Evolutionary conservation across 2,888 invertebrate genomes (phyloP).

Genomic region (Watsonalla binaria): DNA sequence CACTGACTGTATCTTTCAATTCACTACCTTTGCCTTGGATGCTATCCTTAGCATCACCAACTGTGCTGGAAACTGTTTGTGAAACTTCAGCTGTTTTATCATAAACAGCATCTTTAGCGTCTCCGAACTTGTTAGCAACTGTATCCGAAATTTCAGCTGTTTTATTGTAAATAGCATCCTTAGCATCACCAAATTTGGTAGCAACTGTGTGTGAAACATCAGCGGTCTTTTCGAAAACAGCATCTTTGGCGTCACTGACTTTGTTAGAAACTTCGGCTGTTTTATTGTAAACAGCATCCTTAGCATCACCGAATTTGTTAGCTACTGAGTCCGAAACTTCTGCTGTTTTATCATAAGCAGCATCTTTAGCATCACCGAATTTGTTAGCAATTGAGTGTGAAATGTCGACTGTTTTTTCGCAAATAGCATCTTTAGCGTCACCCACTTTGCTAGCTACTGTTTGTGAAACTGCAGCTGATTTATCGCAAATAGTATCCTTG

Average conservation of each 20-base stretch:
- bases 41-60: conserved; percentile 19
- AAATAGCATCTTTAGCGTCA: conserved; percentile 18
- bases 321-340: conserved; percentile 23
- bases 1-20: conserved; percentile 20
- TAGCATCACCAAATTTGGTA: conserved; percentile 19
- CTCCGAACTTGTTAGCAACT: conserved; percentile 6
- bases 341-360: conserved; percentile 21
- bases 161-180: conserved; percentile 27
- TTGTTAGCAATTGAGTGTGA: conserved; percentile 17
- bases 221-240: conserved; percentile 30
- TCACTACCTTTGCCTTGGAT: conserved; percentile 23
- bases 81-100: too few relatives aligned
- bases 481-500: too few relatives aligned
- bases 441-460: background rate
- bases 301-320: conserved; percentile 26
- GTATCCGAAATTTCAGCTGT: conserved; percentile 11
- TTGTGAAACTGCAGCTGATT: too few relatives aligned
- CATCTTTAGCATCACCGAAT: conserved; percentile 18
- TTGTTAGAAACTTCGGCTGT: conserved; percentile 31
- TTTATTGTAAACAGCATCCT: conserved; percentile 32
- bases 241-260: conserved; percentile 27
- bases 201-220: conserved; percentile 22
- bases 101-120: too few relatives aligned
- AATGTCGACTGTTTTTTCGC: conserved; percentile 27
- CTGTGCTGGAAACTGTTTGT: too few relatives aligned